A percentile compares a stretch with the other conserved stretches of the same genome.
These are phyloP conservation scores for Lontra canadensis DNA, from an alignment of 2,113 vertebrate genomes.

Conservation along the genomic window DNA sequence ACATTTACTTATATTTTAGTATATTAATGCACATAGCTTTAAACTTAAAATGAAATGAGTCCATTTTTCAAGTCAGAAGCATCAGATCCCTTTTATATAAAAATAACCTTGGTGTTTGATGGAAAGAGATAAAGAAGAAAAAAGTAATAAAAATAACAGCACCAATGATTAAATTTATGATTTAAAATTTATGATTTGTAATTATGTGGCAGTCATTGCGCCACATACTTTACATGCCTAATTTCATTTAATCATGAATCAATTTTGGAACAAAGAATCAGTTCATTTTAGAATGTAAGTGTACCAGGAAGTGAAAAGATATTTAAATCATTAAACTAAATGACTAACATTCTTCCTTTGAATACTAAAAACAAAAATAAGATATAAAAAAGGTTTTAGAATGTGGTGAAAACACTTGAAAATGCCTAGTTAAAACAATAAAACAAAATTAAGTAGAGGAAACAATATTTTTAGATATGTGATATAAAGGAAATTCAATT, in stretches of 20 bases:
- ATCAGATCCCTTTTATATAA: background rate
- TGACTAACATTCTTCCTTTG: background rate
- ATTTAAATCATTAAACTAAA: background rate
- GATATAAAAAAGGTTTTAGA: background rate
- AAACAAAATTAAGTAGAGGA: background rate
- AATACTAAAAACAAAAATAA: slow-evolving; percentile 12
- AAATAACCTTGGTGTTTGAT: background rate
- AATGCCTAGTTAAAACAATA: background rate
- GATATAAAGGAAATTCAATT: background rate
- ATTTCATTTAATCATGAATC: background rate
- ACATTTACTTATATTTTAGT: background rate
- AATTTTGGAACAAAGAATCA: background rate
- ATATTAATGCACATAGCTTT: background rate
- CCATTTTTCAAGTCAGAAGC: background rate
- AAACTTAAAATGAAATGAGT: background rate
- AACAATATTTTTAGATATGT: background rate
- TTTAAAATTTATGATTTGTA: background rate
- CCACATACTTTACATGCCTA: background rate
- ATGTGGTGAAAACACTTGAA: background rate
- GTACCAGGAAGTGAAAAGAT: background rate
- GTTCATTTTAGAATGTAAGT: background rate
- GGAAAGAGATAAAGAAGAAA: background rate
- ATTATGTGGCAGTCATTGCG: background rate
- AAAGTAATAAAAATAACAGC: background rate
- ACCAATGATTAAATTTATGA: background rate